These are phyloP conservation scores for Chionoecetes opilio DNA, from an alignment of 1,140 invertebrate genomes.

Conservation along the genomic window DNA sequence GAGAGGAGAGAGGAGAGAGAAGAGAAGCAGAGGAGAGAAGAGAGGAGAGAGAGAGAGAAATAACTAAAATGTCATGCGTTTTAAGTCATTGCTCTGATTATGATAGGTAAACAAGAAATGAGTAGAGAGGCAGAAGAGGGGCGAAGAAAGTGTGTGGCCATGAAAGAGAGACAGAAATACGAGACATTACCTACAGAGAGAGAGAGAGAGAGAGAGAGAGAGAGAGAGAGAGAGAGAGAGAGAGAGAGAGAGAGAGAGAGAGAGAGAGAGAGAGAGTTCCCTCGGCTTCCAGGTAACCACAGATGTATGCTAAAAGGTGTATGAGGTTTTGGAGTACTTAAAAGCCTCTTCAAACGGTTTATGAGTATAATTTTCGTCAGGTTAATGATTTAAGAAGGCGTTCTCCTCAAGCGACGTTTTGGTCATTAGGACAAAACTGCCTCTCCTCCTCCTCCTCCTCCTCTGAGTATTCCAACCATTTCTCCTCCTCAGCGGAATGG, in stretches of 20 bases:
- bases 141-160: background rate
- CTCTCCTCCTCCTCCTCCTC: background rate
- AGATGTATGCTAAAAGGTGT: background rate
- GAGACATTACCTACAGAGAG: background rate
- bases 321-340: conserved; percentile 9
- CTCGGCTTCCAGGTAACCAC: background rate
- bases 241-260: conserved; percentile 38
- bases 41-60: background rate
- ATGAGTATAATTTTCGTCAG: conserved; percentile 7
- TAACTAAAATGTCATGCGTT: background rate
- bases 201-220: conserved; percentile 53
- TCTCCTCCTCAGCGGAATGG: conserved; percentile 5
- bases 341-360: background rate
- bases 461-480: background rate
- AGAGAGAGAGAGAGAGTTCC: background rate
- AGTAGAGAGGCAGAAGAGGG: background rate
- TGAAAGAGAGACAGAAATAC: background rate
- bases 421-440: background rate
- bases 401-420: conserved; percentile 17
- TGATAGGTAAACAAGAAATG: too few relatives aligned
- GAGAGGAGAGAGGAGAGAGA: background rate
- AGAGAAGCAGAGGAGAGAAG: background rate
- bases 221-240: conserved; percentile 51
- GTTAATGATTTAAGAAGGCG: background rate
- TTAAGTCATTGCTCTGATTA: too few relatives aligned